These are phyloP conservation scores for Sminthopsis crassicaudata DNA, from an alignment of 2,113 vertebrate genomes.

Conservation along the genomic window DNA sequence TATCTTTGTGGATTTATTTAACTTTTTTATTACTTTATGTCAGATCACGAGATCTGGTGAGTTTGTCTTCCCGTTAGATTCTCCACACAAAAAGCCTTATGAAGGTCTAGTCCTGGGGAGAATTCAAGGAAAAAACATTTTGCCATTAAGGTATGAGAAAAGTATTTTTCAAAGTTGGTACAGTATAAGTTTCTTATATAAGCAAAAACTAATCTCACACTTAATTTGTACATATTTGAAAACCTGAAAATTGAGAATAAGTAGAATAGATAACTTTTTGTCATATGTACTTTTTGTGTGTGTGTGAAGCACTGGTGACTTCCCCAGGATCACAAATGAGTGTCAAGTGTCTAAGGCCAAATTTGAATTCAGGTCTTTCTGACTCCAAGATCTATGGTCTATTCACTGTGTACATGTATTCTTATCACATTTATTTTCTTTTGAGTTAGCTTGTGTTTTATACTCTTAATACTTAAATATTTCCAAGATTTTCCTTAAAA, in stretches of 20 bases:
- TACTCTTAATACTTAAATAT: too few relatives aligned
- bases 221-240: constrained; percentile 63
- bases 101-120: constrained; percentile 93
- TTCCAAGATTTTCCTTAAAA: background rate
- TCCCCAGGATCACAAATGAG: too few relatives aligned
- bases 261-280: background rate
- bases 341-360: too few relatives aligned
- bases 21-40: constrained; percentile 54
- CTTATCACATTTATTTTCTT: too few relatives aligned
- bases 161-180: constrained; percentile 52
- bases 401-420: too few relatives aligned
- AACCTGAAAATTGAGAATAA: constrained; percentile 27
- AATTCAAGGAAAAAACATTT: constrained; percentile 68
- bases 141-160: constrained; percentile 79
- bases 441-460: too few relatives aligned
- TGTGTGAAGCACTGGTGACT: too few relatives aligned
- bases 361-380: too few relatives aligned
- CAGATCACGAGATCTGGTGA: constrained; percentile 93
- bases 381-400: too few relatives aligned
- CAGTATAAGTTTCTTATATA: constrained; percentile 10
- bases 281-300: constrained; percentile 18
- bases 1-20: constrained; percentile 5
- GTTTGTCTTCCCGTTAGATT: constrained; percentile 96
- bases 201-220: constrained; percentile 13
- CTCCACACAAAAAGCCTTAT: constrained; percentile 96